Percentiles rank a stretch among this genome's conserved stretches.
Conservation (phyloP, 2,888 invertebrate genomes). For the Acanthopleura granulata region DNA sequence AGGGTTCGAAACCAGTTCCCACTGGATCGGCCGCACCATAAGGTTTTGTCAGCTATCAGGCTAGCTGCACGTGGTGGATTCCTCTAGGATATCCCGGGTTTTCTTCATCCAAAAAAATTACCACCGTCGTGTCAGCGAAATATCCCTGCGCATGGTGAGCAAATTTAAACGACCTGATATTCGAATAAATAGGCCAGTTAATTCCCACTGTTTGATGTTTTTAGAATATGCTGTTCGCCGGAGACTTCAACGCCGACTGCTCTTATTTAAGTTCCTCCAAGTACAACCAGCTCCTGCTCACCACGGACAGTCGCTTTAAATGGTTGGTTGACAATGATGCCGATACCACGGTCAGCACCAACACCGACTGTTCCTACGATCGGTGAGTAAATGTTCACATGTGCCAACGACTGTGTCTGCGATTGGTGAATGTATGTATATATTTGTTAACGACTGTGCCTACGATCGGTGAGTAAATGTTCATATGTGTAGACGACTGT, state of each 20-base stretch:
- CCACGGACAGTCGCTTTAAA: conserved; percentile 39
- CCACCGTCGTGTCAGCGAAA: no score
- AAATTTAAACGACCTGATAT: no score
- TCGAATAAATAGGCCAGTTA: background rate
- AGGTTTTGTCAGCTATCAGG: background rate
- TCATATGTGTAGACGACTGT: no score
- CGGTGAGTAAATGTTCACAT: conserved; percentile 32
- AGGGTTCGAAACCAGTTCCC: no score
- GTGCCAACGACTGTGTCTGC: no score
- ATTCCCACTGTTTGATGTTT: background rate
- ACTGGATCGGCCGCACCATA: no score
- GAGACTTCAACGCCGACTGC: conserved; percentile 57
- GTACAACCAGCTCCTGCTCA: conserved; percentile 26
- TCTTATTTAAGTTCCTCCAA: conserved; percentile 38
- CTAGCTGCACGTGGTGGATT: background rate
- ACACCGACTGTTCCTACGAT: conserved; percentile 62
- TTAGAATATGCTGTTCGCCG: conserved; percentile 42
- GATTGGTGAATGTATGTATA: no score
- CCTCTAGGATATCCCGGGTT: no score
- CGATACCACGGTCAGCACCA: conserved; percentile 54
- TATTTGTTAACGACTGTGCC: no score
- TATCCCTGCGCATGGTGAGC: no score
- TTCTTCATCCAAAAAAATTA: no score
- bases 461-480: no score
- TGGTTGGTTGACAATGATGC: conserved; percentile 58